Percentiles rank a stretch among this genome's conserved stretches.
These are phyloP conservation scores for Candidula unifasciata DNA, from an alignment of 2,888 invertebrate species.

Conservation along the genomic window DNA sequence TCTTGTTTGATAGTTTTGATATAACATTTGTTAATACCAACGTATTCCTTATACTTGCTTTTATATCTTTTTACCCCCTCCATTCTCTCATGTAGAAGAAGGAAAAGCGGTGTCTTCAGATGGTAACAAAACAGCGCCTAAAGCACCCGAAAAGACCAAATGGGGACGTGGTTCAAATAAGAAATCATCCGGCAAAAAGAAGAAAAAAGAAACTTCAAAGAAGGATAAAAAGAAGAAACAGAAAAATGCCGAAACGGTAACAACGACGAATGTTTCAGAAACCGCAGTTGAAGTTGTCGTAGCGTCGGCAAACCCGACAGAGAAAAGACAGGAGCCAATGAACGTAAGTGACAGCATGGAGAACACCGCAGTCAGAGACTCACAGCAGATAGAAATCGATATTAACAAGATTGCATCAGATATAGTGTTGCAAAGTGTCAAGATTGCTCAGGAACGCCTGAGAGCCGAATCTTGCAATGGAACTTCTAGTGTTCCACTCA, in stretches of 20 bases:
- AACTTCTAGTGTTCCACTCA: not conserved
- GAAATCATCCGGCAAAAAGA: constrained; percentile 32
- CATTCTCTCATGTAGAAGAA: constrained; percentile 12
- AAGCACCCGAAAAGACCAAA: constrained; percentile 14
- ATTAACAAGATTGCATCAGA: constrained; percentile 34
- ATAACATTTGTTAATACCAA: no score
- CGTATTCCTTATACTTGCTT: not conserved
- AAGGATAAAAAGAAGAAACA: constrained; percentile 39
- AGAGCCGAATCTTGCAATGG: not conserved
- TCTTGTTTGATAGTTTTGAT: no score
- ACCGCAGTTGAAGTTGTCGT: not conserved
- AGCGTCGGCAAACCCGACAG: not conserved
- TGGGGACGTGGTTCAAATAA: constrained; percentile 34
- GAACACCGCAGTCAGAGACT: not conserved
- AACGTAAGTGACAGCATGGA: not conserved
- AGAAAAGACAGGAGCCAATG: no score
- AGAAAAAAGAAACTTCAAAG: constrained; percentile 32
- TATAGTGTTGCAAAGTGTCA: constrained; percentile 32
- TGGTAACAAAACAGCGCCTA: not conserved
- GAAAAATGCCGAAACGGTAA: not conserved
- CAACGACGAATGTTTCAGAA: not conserved
- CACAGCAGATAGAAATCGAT: not conserved
- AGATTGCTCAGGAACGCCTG: constrained; percentile 30
- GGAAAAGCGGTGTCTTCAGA: not conserved
- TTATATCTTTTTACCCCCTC: not conserved